phyloP scores from a whole-genome alignment of 2,888 invertebrate genomes.

The Labia minor region DNA sequence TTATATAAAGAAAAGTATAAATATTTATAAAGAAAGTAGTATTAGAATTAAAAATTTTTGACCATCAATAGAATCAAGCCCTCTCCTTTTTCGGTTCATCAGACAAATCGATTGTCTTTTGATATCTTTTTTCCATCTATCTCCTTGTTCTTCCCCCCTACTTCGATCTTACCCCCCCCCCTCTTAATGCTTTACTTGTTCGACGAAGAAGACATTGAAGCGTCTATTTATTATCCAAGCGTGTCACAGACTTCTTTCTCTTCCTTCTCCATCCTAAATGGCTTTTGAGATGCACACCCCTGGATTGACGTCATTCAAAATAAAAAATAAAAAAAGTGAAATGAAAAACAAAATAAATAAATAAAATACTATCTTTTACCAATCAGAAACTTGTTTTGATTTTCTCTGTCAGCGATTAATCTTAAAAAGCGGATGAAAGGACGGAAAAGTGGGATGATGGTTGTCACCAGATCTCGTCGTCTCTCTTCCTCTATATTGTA shows the following conservation, averaged over 20 bases:
- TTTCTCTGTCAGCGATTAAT: neutral
- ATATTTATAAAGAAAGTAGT: too few species aligned
- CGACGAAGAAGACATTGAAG: neutral
- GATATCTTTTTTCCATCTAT: slow-evolving; percentile 3
- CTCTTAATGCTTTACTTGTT: neutral
- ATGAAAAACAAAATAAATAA: neutral
- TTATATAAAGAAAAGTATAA: too few species aligned
- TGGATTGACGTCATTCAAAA: neutral
- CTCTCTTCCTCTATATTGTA: too few species aligned
- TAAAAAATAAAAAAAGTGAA: neutral
- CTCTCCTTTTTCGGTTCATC: neutral
- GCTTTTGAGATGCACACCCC: neutral
- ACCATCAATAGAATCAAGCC: neutral
- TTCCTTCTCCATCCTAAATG: neutral
- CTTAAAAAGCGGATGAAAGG: neutral
- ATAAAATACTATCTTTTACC: neutral
- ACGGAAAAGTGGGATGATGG: neutral
- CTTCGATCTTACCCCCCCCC: too few species aligned
- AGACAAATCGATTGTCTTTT: slow-evolving; percentile 8
- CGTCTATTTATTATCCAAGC: neutral
- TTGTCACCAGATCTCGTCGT: neutral
- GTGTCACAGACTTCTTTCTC: neutral
- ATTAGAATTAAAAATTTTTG: too few species aligned
- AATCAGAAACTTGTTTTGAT: slow-evolving; percentile 13
- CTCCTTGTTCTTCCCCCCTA: neutral